A percentile compares a stretch with the other conserved stretches of the same genome.
These are phyloP conservation scores for Tiliacea aurago DNA, from an alignment of 2,888 invertebrate genomes.

Conservation along the genomic window DNA sequence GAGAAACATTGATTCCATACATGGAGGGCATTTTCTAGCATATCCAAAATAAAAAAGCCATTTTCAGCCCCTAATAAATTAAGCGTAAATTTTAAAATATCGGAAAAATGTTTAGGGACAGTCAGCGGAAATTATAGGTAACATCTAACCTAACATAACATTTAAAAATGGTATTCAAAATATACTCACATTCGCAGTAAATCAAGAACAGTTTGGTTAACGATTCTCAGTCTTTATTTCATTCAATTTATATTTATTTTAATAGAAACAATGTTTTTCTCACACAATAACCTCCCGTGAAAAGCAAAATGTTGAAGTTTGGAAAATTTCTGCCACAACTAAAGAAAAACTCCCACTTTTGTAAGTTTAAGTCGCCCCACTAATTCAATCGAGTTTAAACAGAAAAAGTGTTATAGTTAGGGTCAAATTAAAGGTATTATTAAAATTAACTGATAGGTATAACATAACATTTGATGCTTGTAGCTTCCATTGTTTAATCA, in stretches of 20 bases:
- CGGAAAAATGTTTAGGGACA: conserved; percentile 80
- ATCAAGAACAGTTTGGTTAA: conserved; percentile 61
- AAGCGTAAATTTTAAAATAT: conserved; percentile 81
- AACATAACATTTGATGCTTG: too few species aligned
- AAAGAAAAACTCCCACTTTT: conserved; percentile 22
- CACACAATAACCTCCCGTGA: conserved; percentile 56
- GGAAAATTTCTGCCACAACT: conserved; percentile 50
- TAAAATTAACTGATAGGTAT: neutral
- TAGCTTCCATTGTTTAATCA: neutral
- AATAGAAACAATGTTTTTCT: conserved; percentile 51
- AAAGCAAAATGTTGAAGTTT: conserved; percentile 69
- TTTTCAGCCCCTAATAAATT: conserved; percentile 85
- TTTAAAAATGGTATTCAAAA: conserved; percentile 65
- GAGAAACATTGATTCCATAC: conserved; percentile 60
- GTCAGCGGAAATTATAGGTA: conserved; percentile 86
- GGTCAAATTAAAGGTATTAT: neutral
- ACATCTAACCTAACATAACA: conserved; percentile 87
- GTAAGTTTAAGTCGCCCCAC: neutral
- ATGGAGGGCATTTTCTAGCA: conserved; percentile 68
- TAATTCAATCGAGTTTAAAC: too few species aligned
- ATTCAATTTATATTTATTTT: conserved; percentile 55
- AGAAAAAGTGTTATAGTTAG: too few species aligned
- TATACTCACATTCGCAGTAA: conserved; percentile 80
- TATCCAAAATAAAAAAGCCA: conserved; percentile 83
- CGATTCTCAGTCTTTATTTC: conserved; percentile 56